Evolutionary conservation across 2,888 invertebrate species (phyloP), one percentile per base, ranked within the genome.

Genomic region (Sturmia bella): DNA sequence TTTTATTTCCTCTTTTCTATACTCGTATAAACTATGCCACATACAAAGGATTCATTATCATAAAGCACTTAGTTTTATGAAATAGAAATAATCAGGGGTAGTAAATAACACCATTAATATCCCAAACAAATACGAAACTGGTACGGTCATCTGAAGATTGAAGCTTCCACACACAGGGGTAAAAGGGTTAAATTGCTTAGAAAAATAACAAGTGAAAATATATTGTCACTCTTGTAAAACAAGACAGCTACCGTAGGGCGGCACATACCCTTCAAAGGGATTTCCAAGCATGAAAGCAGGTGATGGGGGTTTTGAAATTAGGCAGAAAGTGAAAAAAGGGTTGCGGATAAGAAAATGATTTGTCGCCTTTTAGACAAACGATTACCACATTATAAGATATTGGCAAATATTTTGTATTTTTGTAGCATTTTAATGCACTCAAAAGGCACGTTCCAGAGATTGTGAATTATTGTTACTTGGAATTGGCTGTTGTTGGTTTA

Each of bases 291-390:
- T 45, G n/a, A 63, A 15, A 27, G 32, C 6, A 9, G 24, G 56
- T 59, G 68, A 56, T 69, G 39, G 64, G n/a, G 57, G 24, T 3
- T n/a, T 32, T 24, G 1, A 24, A 24, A 13, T 21, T 0, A 27
- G 1, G 2, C 15, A 17, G 24, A 1, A 41, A 41, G 13, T 24
- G 12, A 13, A 41, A 27, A 82, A 82, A 78, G 82, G 78, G 64
- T 82, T 52, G 50, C 15, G 27, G 70, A 59, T 54, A 50, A 63
- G 72, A 85, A 89, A 89, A 89, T 89, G 89, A 89, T 89, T 89
- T 89, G 89, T 89, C 89, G 89, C 89, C 88, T 89, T 87, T 89
- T 89, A 88, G 86, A 85, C 89, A 86, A 88, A 86, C 89, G 89
- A 89, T 89, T 89, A 89, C 89, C 89, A 89, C 89, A 88, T 88